These are phyloP conservation scores for Nothocercus julius DNA, from an alignment of 2,113 vertebrate species.

Conservation along the genomic window DNA sequence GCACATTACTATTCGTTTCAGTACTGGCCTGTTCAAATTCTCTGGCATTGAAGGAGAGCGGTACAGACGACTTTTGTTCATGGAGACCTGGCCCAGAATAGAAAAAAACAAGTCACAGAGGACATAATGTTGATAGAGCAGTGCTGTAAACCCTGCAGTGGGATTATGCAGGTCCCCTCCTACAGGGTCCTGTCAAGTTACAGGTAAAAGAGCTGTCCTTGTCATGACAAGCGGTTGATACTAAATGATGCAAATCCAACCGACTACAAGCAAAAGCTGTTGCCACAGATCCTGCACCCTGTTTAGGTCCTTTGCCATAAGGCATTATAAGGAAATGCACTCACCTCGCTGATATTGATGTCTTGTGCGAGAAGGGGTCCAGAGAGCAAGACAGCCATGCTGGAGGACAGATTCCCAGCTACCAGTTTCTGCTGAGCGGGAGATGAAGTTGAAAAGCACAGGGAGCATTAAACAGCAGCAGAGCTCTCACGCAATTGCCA, in stretches of 20 bases:
- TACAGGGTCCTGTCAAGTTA: not conserved
- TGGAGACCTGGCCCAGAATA: slow-evolving; percentile 1
- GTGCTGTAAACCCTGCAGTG: not conserved
- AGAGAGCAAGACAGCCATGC: slow-evolving; percentile 51
- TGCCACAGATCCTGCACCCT: too few relatives aligned
- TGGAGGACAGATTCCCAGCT: slow-evolving; percentile 40
- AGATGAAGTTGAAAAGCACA: not conserved
- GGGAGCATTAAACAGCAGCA: not conserved
- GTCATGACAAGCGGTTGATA: too few relatives aligned
- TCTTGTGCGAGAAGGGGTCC: slow-evolving; percentile 59
- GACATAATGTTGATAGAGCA: not conserved
- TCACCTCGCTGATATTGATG: slow-evolving; percentile 48
- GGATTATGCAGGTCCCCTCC: not conserved
- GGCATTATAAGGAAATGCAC: not conserved
- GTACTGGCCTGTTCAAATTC: slow-evolving; percentile 44
- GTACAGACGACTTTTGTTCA: slow-evolving; percentile 52
- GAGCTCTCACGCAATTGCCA: not conserved
- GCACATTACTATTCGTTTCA: slow-evolving; percentile 34
- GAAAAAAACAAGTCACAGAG: not conserved
- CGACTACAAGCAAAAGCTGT: not conserved
- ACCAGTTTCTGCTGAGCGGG: not conserved
- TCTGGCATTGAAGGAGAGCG: slow-evolving; percentile 72
- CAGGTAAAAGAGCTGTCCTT: not conserved
- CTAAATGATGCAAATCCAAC: not conserved
- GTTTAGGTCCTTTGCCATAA: not conserved